Base-by-base conservation (phyloP, 2,113 vertebrate species). In the Butorides virescens region DNA sequence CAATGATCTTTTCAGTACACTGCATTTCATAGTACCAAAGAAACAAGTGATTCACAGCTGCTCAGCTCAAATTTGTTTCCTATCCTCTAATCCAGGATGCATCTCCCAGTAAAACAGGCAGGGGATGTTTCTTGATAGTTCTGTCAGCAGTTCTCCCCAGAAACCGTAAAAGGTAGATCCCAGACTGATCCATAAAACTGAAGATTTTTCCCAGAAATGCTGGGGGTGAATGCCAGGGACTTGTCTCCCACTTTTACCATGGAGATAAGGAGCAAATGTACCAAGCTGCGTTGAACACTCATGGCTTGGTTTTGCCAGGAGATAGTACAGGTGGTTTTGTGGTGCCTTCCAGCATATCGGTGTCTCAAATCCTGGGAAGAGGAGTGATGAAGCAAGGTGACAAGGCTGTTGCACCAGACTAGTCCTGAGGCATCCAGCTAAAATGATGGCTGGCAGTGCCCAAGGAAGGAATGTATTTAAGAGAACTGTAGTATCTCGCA, bases 161-260 rank as follows among this genome's bases (percentile, higher is more conserved):
- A 75, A 87, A 85, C 22, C 1, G 2, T 32, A 21, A 75, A 37
- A 5, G 2, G 20, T 13, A 37, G 70, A 37, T 79, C 78, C 49
- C 53, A 82, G 27, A 61, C 37, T 0, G 0, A 68, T 30, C 49
- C 10, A 16, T 63, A 53, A 75, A 89, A n/a, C 29, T 29, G 36
- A 76, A 78, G 36, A 47, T 8, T 30, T 76, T 86, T 81, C 30
- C 65, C 36, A 68, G 84, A 78, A 85, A 50, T 18, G 6, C 49
- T 76, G 22, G 3, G 25, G 3, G 7, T 0, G 4, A 78, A 46
- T 0, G 0, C 34, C 21, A 70, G 56, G 65, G 49, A 58, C 49
- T 65, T 79, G 16, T 66, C 27, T 67, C 6, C 13, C 4, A 11
- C 13, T 72, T 44, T 25, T 70, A 16, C 39, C 25, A 8, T 34